Evolutionary conservation across 1,140 invertebrate species (phyloP).

Genomic region (Cydia amplana): DNA sequence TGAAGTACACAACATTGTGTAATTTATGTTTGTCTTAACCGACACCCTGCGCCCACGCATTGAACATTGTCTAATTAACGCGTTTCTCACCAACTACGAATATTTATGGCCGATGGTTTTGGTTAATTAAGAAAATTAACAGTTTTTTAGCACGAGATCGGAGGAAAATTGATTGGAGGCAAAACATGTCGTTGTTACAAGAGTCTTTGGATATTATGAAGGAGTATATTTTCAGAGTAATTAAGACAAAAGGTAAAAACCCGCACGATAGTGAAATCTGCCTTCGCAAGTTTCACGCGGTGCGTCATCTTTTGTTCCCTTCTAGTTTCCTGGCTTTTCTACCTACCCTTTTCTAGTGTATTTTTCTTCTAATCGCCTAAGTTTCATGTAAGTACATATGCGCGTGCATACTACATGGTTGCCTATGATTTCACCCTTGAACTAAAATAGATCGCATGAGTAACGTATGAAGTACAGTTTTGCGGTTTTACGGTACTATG

Average conservation of each 20-base stretch:
- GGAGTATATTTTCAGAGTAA: too few relatives aligned
- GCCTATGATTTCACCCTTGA: neutral
- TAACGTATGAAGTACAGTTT: neutral
- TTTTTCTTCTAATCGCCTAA: too few relatives aligned
- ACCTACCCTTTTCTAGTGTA: too few relatives aligned
- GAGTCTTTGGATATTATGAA: too few relatives aligned
- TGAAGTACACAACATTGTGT: neutral
- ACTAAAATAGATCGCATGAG: constrained; percentile 2
- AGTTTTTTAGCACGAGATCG: constrained; percentile 4
- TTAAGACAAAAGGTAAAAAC: too few relatives aligned
- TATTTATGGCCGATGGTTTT: constrained; percentile 29
- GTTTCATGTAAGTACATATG: too few relatives aligned
- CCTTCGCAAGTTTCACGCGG: too few relatives aligned
- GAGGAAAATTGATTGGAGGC: neutral
- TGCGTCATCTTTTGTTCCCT: too few relatives aligned
- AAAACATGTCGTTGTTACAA: neutral
- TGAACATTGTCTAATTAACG: constrained; percentile 26
- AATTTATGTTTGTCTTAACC: constrained; percentile 20
- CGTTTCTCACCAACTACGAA: constrained; percentile 30
- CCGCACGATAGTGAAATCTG: too few relatives aligned
- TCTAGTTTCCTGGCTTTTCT: too few relatives aligned
- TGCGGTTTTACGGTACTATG: neutral
- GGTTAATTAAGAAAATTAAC: constrained; percentile 31
- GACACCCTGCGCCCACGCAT: constrained; percentile 19
- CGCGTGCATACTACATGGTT: neutral